Evolutionary conservation across 2,113 vertebrate genomes (phyloP), one percentile per base, ranked within the genome.

Genomic region (Antechinus stuartii): DNA sequence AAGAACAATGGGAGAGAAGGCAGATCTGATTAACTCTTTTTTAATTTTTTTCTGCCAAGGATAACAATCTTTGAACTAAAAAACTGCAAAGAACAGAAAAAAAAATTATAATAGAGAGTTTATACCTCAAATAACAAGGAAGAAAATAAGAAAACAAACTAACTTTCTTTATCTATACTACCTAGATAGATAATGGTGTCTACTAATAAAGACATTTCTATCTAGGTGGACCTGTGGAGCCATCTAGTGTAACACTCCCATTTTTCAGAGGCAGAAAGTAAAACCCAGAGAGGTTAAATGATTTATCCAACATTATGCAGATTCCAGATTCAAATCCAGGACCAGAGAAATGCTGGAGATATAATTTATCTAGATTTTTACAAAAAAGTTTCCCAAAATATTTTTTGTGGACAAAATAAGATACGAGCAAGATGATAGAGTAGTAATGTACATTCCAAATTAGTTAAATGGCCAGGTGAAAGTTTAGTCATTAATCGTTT

Each of bases 221-320:
- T 24, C 54, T 55, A 57, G 24, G 6, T 68, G 61, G 12, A 68
- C 35, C 30, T 68, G 5, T 68, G 30, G 35, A 12, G 30, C 4
- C 61, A 68, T 11, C 61, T 68, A 16, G 3, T 35, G 35, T 68
- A 68, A 19, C 30, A 68, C 30, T 68, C 96, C 26, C 9, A 91
- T 55, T 84, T 95, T 94, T 92, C 23, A 35, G 89, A 68, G 84
- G 4, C 3, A 93, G 91, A 93, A 8, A 92, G n/a, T 89, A 16
- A 94, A 89, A 10, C 22, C 10, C 96, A 97, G 23, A 14, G 26
- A 93, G 10, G 22, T 91, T 91, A 91, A 8, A 90, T 92, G 92
- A 94, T 52, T 54, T 42, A 56, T 47, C 27, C 55, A 92, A 47
- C 84, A 50, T 92, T 23, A 91, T 3, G n/a, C 25, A 94, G 54